Evolutionary conservation across 2,888 invertebrate species (phyloP), one percentile per base, ranked within the genome.

Genomic region (Hedya salicella): DNA sequence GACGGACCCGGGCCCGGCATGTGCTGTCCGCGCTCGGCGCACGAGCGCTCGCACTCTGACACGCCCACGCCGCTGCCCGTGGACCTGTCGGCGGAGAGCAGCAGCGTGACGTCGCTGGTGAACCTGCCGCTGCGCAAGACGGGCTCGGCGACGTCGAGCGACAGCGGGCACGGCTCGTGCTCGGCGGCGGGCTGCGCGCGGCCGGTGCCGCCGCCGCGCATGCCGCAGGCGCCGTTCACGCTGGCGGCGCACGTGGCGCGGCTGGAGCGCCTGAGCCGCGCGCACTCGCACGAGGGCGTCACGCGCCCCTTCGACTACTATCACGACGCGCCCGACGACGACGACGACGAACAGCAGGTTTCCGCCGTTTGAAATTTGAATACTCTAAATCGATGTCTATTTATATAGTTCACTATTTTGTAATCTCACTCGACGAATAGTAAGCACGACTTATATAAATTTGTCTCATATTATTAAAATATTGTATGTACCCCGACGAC

Each of bases 71-170:
- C 96, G 59, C 91, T 97, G 75, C 96, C 96, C 56, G 97, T 98
- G 60, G 97, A 98, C 87, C 93, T 98, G 67, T 98, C 97, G 63
- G 97, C 97, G 36, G 98, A 98, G 90, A 98, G 98, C 88, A 98
- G 98, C 87, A 98, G 98, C 85, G 98, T 98, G 70, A 97, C 98
- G 62, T 97, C 97, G 69, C 94, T 98, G 78, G 97, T 97, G 81
- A 97, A 97, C 93, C 93, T 98, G 88, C 97, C 97, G 70, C 91
- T 97, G 75, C 93, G 97, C 74, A 98, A 98, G 92, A 97, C 97
- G 54, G 97, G 97, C 87, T 97, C 98, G 76, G 96, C 97, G 80
- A 97, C 97, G 77, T 98, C 98, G 79, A 97, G 97, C 89, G 98
- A 97, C 92, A 97, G 97, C 82, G 97, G 97, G 79, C 97, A 97